A percentile compares a stretch with the other conserved stretches of the same genome.
These are phyloP conservation scores for Nineta flava DNA, from an alignment of 2,888 invertebrate species.

Conservation along the genomic window DNA sequence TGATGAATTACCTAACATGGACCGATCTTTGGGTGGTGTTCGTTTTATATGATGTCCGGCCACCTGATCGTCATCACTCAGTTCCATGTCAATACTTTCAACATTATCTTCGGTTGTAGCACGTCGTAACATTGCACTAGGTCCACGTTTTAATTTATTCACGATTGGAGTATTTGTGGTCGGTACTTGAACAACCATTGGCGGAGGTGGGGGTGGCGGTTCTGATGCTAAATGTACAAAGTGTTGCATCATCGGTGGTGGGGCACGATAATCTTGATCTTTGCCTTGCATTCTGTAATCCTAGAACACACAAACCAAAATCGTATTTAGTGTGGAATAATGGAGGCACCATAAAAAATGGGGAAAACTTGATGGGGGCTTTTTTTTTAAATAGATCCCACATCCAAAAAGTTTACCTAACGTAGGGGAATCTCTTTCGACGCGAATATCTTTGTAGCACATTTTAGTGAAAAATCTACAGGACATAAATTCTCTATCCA, in stretches of 20 bases:
- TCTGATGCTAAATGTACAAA: constrained; percentile 9
- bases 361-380: too few relatives aligned
- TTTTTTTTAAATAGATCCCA: too few relatives aligned
- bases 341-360: too few relatives aligned
- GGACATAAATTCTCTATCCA: too few relatives aligned
- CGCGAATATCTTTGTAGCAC: too few relatives aligned
- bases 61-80: constrained; percentile 53
- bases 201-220: constrained; percentile 34
- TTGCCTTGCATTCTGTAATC: constrained; percentile 17
- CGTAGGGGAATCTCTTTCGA: too few relatives aligned
- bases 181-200: constrained; percentile 12
- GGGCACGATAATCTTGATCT: constrained; percentile 14
- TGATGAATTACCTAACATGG: too few relatives aligned
- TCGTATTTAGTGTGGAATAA: too few relatives aligned
- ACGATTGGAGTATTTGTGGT: not conserved
- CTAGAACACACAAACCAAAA: constrained; percentile 13
- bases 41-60: not conserved
- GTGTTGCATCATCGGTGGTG: constrained; percentile 5
- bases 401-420: too few relatives aligned
- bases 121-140: constrained; percentile 1
- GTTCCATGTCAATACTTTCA: constrained; percentile 72
- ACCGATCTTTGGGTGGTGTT: not conserved
- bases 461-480: too few relatives aligned
- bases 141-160: not conserved
- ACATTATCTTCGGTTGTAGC: constrained; percentile 45